These are phyloP conservation scores for Amphipoea lucens DNA, from an alignment of 2,888 invertebrate species.

Conservation along the genomic window DNA sequence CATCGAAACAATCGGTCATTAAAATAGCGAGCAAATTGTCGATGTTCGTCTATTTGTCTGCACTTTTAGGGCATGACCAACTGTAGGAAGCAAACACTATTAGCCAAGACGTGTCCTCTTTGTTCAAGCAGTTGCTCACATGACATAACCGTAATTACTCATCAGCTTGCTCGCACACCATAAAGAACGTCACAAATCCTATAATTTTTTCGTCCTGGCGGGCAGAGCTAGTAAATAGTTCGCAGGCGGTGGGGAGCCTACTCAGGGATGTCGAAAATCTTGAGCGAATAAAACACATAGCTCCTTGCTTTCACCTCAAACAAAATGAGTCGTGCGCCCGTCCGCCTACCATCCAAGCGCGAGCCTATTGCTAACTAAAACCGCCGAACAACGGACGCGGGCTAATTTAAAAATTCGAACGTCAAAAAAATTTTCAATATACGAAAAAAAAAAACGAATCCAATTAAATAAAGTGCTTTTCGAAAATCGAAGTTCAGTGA, in stretches of 20 bases:
- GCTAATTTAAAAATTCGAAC: slow-evolving; percentile 71
- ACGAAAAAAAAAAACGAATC: slow-evolving; percentile 41
- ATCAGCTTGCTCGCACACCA: slow-evolving; percentile 63
- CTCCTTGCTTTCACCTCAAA: slow-evolving; percentile 88
- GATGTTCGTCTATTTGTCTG: slow-evolving; percentile 38
- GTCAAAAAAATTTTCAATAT: slow-evolving; percentile 39
- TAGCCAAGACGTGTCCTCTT: slow-evolving; percentile 62
- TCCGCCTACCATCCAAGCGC: slow-evolving; percentile 73
- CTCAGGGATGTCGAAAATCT: slow-evolving; percentile 88
- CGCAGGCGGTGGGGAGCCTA: slow-evolving; percentile 78
- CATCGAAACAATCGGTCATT: slow-evolving; percentile 56
- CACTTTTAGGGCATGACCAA: slow-evolving; percentile 65
- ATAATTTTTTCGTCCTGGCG: slow-evolving; percentile 64
- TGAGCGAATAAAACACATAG: slow-evolving; percentile 87
- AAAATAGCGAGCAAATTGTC: slow-evolving; percentile 44
- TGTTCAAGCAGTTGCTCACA: slow-evolving; percentile 61
- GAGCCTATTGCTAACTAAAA: slow-evolving; percentile 79
- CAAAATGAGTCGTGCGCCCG: slow-evolving; percentile 84
- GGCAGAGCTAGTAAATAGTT: slow-evolving; percentile 72
- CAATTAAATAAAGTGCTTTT: slow-evolving; percentile 56
- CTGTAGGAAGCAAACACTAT: slow-evolving; percentile 60
- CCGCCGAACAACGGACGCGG: slow-evolving; percentile 82
- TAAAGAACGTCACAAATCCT: slow-evolving; percentile 52
- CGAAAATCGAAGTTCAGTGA: slow-evolving; percentile 64
- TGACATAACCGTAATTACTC: slow-evolving; percentile 69